A percentile compares a stretch with the other conserved stretches of the same genome.
Evolutionary conservation across 2,113 vertebrate species (phyloP).

Genomic region (Climacteris rufus): DNA sequence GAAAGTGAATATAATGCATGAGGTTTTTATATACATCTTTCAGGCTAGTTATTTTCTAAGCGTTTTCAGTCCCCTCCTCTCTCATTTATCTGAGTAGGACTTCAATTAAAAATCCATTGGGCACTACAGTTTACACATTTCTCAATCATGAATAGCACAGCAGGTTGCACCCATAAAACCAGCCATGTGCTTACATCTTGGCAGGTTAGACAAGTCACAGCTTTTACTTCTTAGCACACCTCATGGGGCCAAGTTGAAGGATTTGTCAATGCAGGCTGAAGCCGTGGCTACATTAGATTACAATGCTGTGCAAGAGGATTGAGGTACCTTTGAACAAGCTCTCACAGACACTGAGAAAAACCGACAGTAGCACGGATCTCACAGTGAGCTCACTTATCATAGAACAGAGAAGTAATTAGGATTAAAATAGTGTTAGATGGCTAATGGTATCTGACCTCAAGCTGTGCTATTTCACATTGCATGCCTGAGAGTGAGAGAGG

Average conservation of each 20-base stretch:
- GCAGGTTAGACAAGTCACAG: slow-evolving; percentile 18
- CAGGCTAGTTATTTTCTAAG: not conserved
- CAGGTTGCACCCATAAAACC: slow-evolving; percentile 24
- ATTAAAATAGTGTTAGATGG: not conserved
- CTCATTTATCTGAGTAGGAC: not conserved
- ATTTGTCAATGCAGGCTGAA: not conserved
- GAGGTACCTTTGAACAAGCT: not conserved
- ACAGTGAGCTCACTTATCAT: not conserved
- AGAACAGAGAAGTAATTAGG: not conserved
- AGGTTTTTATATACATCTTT: not conserved
- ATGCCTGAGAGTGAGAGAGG: not conserved
- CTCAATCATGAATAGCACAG: slow-evolving; percentile 26
- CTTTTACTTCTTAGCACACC: slow-evolving; percentile 24
- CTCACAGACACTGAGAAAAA: not conserved
- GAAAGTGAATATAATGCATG: not conserved
- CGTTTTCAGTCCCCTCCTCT: not conserved
- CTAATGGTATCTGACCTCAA: not conserved
- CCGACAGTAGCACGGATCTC: not conserved
- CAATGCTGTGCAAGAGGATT: not conserved
- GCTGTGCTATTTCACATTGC: not conserved
- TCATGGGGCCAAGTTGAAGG: slow-evolving; percentile 24
- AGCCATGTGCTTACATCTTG: not conserved
- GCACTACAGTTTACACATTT: not conserved
- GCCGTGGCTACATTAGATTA: not conserved
- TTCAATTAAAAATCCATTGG: slow-evolving; percentile 17